These are phyloP conservation scores for Electrona antarctica DNA, from an alignment of 2,113 vertebrate genomes.

Conservation along the genomic window DNA sequence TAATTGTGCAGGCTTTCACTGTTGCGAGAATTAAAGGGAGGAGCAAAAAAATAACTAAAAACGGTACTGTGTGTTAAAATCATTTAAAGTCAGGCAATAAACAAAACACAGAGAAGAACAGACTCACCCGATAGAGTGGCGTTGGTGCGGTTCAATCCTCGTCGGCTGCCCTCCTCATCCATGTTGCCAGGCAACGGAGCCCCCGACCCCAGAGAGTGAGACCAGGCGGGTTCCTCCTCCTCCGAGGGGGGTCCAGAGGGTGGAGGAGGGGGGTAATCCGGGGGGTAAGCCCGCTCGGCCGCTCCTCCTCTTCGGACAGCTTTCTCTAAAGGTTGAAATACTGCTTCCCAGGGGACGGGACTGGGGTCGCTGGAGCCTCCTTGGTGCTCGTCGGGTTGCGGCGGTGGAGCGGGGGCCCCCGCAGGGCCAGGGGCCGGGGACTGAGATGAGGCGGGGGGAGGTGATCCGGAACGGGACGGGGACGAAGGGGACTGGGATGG, in stretches of 20 bases:
- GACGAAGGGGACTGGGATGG: constrained; percentile 16
- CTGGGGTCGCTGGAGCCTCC: constrained; percentile 31
- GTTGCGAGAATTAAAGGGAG: background rate
- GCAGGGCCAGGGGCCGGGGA: constrained; percentile 13
- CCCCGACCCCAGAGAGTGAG: constrained; percentile 67
- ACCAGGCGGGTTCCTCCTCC: constrained; percentile 61
- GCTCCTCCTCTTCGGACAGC: constrained; percentile 21
- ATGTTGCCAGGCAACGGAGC: constrained; percentile 64
- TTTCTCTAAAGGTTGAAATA: constrained; percentile 24
- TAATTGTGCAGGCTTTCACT: no score
- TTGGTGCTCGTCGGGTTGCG: constrained; percentile 20
- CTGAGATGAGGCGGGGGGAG: constrained; percentile 5
- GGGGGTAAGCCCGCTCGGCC: constrained; percentile 32
- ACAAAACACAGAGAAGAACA: background rate
- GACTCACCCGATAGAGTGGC: constrained; percentile 62
- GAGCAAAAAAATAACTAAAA: background rate
- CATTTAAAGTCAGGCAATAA: background rate
- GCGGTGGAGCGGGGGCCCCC: constrained; percentile 9
- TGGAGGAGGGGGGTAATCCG: constrained; percentile 41
- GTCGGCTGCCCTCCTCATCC: constrained; percentile 65
- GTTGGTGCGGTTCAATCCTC: constrained; percentile 53
- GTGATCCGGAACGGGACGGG: background rate
- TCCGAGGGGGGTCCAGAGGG: constrained; percentile 28
- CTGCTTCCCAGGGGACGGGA: constrained; percentile 36
- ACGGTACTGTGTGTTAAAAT: background rate